A percentile compares a stretch with the other conserved stretches of the same genome.
phyloP scores from a whole-genome alignment of 1,140 invertebrate genomes.

The Bilobella aurantiaca region DNA sequence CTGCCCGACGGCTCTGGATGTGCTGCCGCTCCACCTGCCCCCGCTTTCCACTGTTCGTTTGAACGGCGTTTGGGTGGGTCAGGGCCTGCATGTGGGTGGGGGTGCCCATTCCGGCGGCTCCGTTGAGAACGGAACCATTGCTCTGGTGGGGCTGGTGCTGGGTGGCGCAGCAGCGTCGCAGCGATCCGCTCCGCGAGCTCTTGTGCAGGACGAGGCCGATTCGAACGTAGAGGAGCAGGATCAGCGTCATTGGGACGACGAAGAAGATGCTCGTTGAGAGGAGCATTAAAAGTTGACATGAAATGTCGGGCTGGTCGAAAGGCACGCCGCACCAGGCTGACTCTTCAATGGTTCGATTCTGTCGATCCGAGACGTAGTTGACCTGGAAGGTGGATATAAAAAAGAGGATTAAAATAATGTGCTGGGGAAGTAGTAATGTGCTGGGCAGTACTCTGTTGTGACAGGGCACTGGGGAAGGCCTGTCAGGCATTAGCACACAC shows the following conservation, averaged over 20 bases:
- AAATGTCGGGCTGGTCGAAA: constrained; percentile 28
- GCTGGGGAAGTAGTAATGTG: neutral
- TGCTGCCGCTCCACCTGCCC: constrained; percentile 34
- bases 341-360: constrained; percentile 31
- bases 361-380: constrained; percentile 26
- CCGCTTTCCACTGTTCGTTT: constrained; percentile 24
- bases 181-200: constrained; percentile 33
- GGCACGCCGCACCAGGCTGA: constrained; percentile 35
- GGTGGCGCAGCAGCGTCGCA: constrained; percentile 32
- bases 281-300: constrained; percentile 32
- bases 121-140: constrained; percentile 14
- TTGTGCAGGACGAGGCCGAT: constrained; percentile 33
- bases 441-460: neutral
- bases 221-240: constrained; percentile 33
- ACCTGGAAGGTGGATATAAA: too few species aligned
- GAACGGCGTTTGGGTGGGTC: neutral
- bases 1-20: constrained; percentile 49
- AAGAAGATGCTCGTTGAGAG: constrained; percentile 33
- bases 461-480: neutral
- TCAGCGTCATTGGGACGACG: constrained; percentile 34
- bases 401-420: neutral
- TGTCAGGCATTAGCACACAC: neutral
- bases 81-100: neutral
- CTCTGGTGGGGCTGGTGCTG: constrained; percentile 23
- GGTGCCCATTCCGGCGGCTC: neutral